Conservation (phyloP, 2,888 invertebrate genomes). For the Cheilosia impressa region DNA sequence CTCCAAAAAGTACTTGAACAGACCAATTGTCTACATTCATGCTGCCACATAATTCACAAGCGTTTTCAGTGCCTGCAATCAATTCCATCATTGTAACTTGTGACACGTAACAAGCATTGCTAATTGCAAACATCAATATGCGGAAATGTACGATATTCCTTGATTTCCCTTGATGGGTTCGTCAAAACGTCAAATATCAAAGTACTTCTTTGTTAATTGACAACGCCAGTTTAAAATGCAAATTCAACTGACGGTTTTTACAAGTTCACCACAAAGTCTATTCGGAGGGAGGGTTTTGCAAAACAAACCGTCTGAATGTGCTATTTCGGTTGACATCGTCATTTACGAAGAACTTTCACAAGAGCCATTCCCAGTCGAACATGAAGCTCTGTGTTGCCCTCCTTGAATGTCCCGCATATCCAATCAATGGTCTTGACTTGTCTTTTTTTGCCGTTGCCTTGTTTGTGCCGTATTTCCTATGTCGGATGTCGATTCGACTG, state of each 20-base stretch:
- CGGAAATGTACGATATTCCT: not conserved
- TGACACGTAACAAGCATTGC: not conserved
- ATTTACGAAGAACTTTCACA: constrained; percentile 7
- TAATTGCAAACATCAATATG: constrained; percentile 10
- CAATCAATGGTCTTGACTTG: constrained; percentile 39
- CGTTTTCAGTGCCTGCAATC: not conserved
- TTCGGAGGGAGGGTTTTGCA: not conserved
- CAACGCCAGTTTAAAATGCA: constrained; percentile 37
- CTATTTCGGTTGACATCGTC: constrained; percentile 19
- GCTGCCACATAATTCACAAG: not conserved
- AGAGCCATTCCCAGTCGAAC: constrained; percentile 11
- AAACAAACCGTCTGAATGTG: constrained; percentile 7
- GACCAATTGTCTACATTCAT: not conserved
- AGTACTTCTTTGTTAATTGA: constrained; percentile 16
- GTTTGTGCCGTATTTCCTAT: constrained; percentile 18
- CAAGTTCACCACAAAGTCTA: not conserved
- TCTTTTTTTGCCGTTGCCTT: constrained; percentile 2
- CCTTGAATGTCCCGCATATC: constrained; percentile 32
- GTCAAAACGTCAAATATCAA: not conserved
- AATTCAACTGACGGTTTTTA: constrained; percentile 35
- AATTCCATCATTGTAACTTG: not conserved
- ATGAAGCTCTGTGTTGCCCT: constrained; percentile 10
- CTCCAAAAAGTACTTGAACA: no score
- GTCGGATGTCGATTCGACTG: constrained; percentile 63
- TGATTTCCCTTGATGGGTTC: constrained; percentile 22